Evolutionary conservation across 2,797 vertebrate genomes (phyloP).

Genomic region (Pogoniulus pusillus): DNA sequence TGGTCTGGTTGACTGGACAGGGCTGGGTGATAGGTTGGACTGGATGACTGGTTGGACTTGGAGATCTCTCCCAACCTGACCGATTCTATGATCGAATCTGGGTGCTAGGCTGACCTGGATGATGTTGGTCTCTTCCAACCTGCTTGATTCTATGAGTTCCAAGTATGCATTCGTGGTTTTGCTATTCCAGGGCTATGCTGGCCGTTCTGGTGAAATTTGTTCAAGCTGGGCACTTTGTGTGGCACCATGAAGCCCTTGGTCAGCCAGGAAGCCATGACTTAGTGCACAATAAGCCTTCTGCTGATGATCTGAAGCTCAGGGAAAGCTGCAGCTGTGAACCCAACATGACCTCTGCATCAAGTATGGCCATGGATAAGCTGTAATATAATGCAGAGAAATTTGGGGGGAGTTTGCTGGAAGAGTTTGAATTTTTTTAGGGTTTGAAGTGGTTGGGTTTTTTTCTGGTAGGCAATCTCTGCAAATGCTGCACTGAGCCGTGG

Average conservation of each 20-base stretch:
- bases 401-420: background rate
- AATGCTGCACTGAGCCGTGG: fast-evolving
- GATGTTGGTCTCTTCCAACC: no score
- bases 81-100: no score
- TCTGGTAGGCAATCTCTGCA: background rate
- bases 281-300: background rate
- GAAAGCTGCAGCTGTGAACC: background rate
- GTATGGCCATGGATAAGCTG: fast-evolving
- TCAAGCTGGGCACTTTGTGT: fast-evolving
- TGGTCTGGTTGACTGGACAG: no score
- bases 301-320: background rate
- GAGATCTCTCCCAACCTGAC: no score
- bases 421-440: background rate
- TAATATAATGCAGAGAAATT: background rate
- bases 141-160: no score
- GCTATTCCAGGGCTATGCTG: fast-evolving
- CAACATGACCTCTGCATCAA: background rate
- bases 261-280: background rate
- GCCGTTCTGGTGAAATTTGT: background rate
- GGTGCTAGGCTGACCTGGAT: no score
- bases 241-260: background rate
- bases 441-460: background rate
- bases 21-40: no score
- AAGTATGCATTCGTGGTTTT: fast-evolving
- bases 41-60: no score